A percentile compares a stretch with the other conserved stretches of the same genome.
Conservation (phyloP, 2,113 vertebrate genomes). For the Euleptes europaea region DNA sequence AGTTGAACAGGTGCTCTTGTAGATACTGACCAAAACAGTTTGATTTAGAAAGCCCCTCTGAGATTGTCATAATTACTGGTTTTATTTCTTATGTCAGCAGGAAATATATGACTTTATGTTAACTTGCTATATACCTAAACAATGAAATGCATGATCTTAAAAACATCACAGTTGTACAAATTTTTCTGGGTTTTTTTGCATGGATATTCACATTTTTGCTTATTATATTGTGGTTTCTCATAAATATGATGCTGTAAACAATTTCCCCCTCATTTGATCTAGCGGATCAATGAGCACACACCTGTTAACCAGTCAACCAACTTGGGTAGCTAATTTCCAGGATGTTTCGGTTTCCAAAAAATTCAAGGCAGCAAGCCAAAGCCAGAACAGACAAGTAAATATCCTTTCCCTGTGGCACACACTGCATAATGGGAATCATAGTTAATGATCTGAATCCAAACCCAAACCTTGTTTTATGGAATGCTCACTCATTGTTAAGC, state of each 20-base stretch:
- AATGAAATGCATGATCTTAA: not conserved
- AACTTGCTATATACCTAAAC: not conserved
- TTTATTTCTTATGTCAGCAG: not conserved
- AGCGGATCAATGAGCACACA: slow-evolving; percentile 25
- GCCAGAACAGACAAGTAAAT: slow-evolving; percentile 68
- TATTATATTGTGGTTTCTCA: not conserved
- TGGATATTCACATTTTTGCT: not conserved
- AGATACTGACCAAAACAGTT: not conserved
- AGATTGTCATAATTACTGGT: not conserved
- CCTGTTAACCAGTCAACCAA: slow-evolving; percentile 30
- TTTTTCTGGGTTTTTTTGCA: not conserved
- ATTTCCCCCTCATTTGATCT: slow-evolving; percentile 8
- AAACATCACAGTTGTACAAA: not conserved
- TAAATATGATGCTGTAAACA: slow-evolving; percentile 17
- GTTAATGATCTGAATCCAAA: slow-evolving; percentile 77
- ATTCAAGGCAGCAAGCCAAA: slow-evolving; percentile 62
- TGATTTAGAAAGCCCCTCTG: not conserved
- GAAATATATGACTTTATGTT: not conserved
- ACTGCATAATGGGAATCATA: slow-evolving; percentile 66
- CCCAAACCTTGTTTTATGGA: slow-evolving; percentile 68
- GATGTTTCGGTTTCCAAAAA: slow-evolving; percentile 43
- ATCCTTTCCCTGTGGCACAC: slow-evolving; percentile 63
- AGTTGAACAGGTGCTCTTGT: not conserved
- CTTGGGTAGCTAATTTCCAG: slow-evolving; percentile 14
- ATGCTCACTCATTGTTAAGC: slow-evolving; percentile 75